Percentiles rank a stretch among this genome's conserved stretches.
phyloP scores from a whole-genome alignment of 2,113 vertebrate genomes.

The Puntigrus tetrazona region DNA sequence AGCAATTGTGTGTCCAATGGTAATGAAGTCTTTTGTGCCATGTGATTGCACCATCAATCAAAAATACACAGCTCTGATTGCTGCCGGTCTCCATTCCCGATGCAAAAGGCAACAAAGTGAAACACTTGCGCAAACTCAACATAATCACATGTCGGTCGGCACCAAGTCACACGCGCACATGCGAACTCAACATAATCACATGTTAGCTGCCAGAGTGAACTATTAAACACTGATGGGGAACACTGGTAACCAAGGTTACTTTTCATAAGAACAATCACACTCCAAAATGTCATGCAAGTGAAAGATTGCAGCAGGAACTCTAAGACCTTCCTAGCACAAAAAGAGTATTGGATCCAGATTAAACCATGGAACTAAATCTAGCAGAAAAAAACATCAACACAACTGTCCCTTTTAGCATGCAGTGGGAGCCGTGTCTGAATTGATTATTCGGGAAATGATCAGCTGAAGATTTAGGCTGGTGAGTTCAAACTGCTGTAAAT shows the following conservation, averaged over 20 bases:
- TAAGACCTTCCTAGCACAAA: not conserved
- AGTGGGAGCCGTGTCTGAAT: not conserved
- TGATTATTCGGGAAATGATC: not conserved
- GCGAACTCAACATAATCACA: constrained; percentile 45
- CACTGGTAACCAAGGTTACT: constrained; percentile 44
- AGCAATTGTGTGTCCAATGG: constrained; percentile 73
- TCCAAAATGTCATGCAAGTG: constrained; percentile 27
- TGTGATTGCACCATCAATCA: constrained; percentile 81
- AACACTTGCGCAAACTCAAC: constrained; percentile 22
- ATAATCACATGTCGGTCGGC: constrained; percentile 33
- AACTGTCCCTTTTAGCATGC: not conserved
- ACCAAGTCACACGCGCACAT: constrained; percentile 18
- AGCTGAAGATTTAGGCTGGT: not conserved
- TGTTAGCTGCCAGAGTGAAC: constrained; percentile 38
- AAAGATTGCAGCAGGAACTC: constrained; percentile 8
- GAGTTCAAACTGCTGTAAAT: constrained; percentile 35
- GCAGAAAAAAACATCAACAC: not conserved
- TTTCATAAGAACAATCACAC: constrained; percentile 44
- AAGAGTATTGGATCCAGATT: not conserved
- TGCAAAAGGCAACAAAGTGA: constrained; percentile 40
- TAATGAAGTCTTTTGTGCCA: constrained; percentile 80
- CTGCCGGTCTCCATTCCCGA: constrained; percentile 32
- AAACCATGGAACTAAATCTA: not conserved
- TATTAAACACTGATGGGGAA: constrained; percentile 48
- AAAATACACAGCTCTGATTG: constrained; percentile 58